Evolutionary conservation across 2,797 vertebrate species (phyloP).

Genomic region (Rhinella marina): DNA sequence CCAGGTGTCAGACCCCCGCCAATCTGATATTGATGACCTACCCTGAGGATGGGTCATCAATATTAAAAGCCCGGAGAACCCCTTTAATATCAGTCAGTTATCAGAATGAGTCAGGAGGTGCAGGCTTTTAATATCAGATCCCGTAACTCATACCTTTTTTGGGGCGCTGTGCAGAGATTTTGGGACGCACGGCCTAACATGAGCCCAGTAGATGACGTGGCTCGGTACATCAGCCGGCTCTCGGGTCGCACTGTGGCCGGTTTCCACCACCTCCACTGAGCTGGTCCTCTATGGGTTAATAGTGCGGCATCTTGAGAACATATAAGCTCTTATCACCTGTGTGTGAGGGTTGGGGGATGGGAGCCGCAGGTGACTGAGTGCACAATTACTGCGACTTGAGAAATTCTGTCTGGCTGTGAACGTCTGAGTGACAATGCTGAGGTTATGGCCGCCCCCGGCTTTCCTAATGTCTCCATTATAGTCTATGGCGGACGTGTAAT

Average conservation of each 20-base stretch:
- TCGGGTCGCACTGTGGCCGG: background rate
- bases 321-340: conserved; percentile 10
- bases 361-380: background rate
- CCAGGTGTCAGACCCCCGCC: too few relatives aligned
- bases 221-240: background rate
- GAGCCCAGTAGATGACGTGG: background rate
- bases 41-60: too few relatives aligned
- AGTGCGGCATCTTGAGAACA: background rate
- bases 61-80: too few relatives aligned
- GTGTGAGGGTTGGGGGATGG: background rate
- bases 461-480: background rate
- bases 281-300: background rate
- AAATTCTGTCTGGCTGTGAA: conserved; percentile 11
- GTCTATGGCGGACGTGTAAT: background rate
- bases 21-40: too few relatives aligned
- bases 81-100: too few relatives aligned
- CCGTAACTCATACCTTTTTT: background rate
- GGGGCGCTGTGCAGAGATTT: background rate
- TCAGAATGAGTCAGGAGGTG: too few relatives aligned
- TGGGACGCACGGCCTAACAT: background rate
- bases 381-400: background rate
- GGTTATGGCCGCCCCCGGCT: background rate
- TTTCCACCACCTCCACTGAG: too few relatives aligned
- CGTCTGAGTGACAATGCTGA: conserved; percentile 8
- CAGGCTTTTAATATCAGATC: too few relatives aligned